Conservation (phyloP, 2,113 vertebrate genomes). For the Pyrgilauda ruficollis region DNA sequence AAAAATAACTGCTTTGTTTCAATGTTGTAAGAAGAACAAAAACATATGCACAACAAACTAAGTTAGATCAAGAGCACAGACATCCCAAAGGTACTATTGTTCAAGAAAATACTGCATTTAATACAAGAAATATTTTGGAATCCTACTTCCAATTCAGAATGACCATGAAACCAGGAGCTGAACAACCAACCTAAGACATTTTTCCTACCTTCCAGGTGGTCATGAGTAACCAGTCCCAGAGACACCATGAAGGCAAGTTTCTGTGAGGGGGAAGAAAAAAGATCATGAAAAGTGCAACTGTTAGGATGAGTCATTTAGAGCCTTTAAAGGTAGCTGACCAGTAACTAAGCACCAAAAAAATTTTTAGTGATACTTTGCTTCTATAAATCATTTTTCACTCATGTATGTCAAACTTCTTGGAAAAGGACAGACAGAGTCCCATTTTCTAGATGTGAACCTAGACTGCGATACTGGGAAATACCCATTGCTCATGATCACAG, state of each 20-base stretch:
- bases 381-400: background rate
- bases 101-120: background rate
- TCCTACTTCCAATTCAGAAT: background rate
- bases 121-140: background rate
- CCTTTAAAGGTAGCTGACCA: background rate
- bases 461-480: background rate
- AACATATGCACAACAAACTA: background rate
- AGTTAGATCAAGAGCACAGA: background rate
- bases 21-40: background rate
- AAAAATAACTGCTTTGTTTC: background rate
- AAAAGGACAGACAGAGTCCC: rapidly evolving
- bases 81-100: background rate
- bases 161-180: background rate
- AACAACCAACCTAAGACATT: conserved; percentile 1
- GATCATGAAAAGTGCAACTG: background rate
- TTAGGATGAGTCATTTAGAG: background rate
- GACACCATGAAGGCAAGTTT: conserved; percentile 99
- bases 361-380: background rate
- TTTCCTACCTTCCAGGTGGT: conserved; percentile 93
- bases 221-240: conserved; percentile 93
- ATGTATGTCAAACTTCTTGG: background rate
- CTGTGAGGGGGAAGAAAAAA: conserved; percentile 70
- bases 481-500: background rate
- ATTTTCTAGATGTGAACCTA: background rate
- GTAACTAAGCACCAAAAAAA: background rate